Base-by-base conservation (phyloP, 2,797 vertebrate genomes). In the Alcedo quadribrachys region DNA sequence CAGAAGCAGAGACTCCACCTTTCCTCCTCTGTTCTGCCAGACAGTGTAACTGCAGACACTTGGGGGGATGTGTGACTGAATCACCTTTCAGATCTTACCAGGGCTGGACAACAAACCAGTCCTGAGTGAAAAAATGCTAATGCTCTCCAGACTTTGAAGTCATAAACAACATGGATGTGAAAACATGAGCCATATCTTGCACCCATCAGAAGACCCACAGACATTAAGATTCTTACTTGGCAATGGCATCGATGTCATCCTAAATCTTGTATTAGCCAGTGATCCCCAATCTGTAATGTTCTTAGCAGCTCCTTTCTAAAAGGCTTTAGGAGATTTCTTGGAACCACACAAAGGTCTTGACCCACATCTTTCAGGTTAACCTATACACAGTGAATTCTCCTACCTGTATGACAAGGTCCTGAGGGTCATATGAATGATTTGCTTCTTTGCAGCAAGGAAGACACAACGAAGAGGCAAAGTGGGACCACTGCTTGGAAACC, bases 1-100 rank as follows among this genome's bases (percentile, higher is more conserved):
- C 0, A 0, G 5, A 37, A 74, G 27, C 1, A 77, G 35, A 73
- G 53, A 61, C n/a, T 70, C 1, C 53, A 51, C 18, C 65, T 61
- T 62, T 74, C 71, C 68, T 70, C 61, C 50, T 17, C 15, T 63
- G 3, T 74, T 53, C 28, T 57, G 42, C 73, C 48, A 70, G 18
- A 3, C 48, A 79, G 33, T 6, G 75, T n/a, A 60, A 27, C 21
- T 61, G 53, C 35, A 81, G 67, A 27, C 0, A 4, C 25, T 85
- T 70, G 55, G 32, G 67, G 62, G 58, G 43, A 71, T 0, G 3
- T 81, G 15, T 18, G 55, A 65, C 67, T 70, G 48, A 81, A 60
- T 50, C 35, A 35, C 33, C 13, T 77, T 70, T 79, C 17, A 3
- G 30, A 43, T 66, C 25, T 65, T 35, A 54, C 28, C 61, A 53